These are phyloP conservation scores for Dicycla oo DNA, from an alignment of 2,888 invertebrate genomes.

Conservation along the genomic window DNA sequence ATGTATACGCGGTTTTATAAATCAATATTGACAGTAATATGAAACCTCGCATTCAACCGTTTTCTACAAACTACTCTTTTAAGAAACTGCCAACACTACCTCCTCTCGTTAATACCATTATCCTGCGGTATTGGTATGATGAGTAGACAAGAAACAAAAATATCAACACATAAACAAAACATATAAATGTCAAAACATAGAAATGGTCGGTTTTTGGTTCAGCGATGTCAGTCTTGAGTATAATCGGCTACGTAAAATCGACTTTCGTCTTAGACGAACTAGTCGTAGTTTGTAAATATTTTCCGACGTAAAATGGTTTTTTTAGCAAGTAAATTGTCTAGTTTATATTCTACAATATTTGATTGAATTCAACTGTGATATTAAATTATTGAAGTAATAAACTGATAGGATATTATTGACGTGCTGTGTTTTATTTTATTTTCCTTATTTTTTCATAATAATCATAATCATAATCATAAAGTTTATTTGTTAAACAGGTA, in stretches of 20 bases:
- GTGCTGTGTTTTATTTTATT: constrained; percentile 29
- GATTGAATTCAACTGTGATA: constrained; percentile 78
- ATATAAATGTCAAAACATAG: too few species aligned
- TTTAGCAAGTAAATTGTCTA: constrained; percentile 43
- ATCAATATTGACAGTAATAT: neutral
- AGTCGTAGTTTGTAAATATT: constrained; percentile 17
- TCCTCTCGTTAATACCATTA: too few species aligned
- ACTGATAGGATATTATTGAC: constrained; percentile 32
- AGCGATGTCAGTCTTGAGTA: neutral
- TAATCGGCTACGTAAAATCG: constrained; percentile 1
- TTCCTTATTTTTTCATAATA: too few species aligned
- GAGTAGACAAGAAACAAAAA: too few species aligned
- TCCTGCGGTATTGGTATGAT: neutral
- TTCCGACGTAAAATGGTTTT: constrained; percentile 8
- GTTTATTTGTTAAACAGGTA: too few species aligned
- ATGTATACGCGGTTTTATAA: neutral
- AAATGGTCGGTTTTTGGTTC: neutral
- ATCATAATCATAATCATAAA: too few species aligned
- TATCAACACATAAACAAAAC: too few species aligned
- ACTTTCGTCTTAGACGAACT: neutral
- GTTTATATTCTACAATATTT: constrained; percentile 42
- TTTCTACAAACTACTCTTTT: neutral
- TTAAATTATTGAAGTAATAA: constrained; percentile 76
- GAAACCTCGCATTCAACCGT: neutral
- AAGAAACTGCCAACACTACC: neutral